Evolutionary conservation across 2,113 vertebrate genomes (phyloP).

Genomic region (Rhinopomastus cyanomelas): DNA sequence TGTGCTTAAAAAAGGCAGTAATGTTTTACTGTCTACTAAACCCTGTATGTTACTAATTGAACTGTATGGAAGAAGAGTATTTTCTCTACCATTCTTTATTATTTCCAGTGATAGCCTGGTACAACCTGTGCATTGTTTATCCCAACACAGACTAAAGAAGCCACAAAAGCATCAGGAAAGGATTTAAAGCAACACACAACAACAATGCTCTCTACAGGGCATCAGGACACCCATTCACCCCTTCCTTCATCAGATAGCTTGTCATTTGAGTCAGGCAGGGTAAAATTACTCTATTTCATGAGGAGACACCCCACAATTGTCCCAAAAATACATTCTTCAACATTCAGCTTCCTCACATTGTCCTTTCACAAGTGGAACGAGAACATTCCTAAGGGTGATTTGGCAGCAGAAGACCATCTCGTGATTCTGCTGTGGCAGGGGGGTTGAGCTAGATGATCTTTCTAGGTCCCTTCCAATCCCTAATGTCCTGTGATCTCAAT

Average conservation of each 20-base stretch:
- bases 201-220: background rate
- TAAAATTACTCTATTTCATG: background rate
- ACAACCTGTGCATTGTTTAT: background rate
- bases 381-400: background rate
- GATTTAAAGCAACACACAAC: background rate
- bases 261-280: background rate
- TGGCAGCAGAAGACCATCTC: background rate
- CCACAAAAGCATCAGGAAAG: background rate
- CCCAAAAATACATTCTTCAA: background rate
- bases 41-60: background rate
- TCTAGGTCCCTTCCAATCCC: too few relatives aligned
- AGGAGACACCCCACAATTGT: background rate
- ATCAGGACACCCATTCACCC: background rate
- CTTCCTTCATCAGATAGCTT: background rate
- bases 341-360: accelerated
- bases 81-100: background rate
- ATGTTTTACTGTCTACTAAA: background rate
- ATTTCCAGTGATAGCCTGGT: background rate
- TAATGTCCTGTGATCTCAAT: too few relatives aligned
- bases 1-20: background rate
- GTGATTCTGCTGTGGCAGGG: too few relatives aligned
- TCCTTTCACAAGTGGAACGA: background rate
- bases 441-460: too few relatives aligned
- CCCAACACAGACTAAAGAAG: background rate
- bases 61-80: background rate